Evolutionary conservation across 2,797 vertebrate species (phyloP).

Genomic region (Cyprinodon diabolis): DNA sequence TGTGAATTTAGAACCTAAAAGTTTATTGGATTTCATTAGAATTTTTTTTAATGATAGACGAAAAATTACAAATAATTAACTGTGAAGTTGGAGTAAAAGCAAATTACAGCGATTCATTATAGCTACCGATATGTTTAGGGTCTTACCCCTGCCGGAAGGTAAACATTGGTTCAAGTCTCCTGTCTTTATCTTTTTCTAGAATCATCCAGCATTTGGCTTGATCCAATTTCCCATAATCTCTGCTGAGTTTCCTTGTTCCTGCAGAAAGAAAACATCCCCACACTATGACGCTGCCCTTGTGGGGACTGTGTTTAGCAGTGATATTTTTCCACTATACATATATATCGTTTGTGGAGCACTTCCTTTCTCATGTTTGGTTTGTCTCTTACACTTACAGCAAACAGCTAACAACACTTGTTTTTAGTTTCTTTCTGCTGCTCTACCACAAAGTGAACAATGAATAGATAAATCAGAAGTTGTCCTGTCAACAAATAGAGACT

Average conservation of each 20-base stretch:
- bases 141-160: background rate
- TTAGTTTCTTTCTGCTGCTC: no score
- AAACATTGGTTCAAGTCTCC: background rate
- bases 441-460: no score
- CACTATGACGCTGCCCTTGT: background rate
- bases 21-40: background rate
- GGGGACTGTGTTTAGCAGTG: background rate
- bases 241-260: background rate
- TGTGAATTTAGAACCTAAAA: background rate
- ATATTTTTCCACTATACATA: background rate
- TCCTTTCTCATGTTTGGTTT: background rate
- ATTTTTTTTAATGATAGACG: no score
- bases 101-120: background rate
- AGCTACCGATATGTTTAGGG: background rate
- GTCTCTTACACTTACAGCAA: background rate
- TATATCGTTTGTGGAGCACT: background rate
- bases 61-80: no score
- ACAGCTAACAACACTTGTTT: no score
- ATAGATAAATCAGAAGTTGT: no score
- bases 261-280: background rate
- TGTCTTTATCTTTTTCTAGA: background rate
- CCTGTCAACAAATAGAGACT: no score
- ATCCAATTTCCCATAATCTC: background rate
- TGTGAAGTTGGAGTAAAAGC: no score
- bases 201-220: background rate